A percentile compares a stretch with the other conserved stretches of the same genome.
phyloP scores from a whole-genome alignment of 2,113 vertebrate genomes.

The Neotragus moschatus region DNA sequence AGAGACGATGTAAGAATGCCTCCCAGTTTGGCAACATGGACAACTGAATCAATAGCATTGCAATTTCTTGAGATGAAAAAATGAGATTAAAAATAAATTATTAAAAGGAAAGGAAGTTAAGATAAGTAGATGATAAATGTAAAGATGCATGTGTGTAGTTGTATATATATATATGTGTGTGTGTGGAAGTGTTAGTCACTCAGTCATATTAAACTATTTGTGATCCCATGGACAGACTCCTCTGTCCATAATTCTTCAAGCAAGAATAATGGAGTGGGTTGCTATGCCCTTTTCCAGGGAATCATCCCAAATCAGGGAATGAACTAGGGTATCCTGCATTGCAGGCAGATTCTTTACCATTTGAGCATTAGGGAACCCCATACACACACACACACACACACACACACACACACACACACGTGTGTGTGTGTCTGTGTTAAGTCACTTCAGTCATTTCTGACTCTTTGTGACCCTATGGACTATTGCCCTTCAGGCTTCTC shows the following conservation, averaged over 20 bases:
- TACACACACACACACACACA: background rate
- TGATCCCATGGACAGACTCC: background rate
- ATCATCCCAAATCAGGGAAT: background rate
- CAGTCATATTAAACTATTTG: background rate
- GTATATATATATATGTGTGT: background rate
- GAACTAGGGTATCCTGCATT: background rate
- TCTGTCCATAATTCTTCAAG: background rate
- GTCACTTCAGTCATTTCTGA: background rate
- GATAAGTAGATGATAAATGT: background rate
- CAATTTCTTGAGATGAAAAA: background rate
- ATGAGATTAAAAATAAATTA: background rate
- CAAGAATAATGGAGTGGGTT: background rate
- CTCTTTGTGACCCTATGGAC: background rate
- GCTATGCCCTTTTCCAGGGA: background rate
- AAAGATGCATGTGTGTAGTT: background rate
- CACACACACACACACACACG: accelerated
- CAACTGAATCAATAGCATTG: background rate
- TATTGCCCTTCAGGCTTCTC: background rate
- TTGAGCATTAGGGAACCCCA: background rate
- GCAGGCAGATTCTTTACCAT: background rate
- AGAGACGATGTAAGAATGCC: background rate
- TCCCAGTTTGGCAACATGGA: background rate
- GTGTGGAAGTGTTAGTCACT: background rate
- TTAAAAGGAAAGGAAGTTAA: background rate
- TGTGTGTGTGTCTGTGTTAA: background rate